Percentiles rank a stretch among this genome's conserved stretches.
phyloP scores from a whole-genome alignment of 2,888 invertebrate species.

The Eupeodes luniger region DNA sequence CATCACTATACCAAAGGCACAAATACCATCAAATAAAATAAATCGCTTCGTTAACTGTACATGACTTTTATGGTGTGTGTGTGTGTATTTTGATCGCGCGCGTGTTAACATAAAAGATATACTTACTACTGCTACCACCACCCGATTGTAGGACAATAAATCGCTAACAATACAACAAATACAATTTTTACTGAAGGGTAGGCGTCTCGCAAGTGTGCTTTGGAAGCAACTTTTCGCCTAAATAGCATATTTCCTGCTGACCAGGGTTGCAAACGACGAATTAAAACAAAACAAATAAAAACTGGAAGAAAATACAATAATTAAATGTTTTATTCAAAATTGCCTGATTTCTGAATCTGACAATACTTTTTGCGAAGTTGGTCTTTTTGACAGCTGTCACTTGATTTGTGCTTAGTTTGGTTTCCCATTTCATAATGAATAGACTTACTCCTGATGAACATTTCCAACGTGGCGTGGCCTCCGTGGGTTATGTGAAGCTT shows the following conservation, averaged over 20 bases:
- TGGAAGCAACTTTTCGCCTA: slow-evolving; percentile 60
- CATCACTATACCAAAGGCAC: not conserved
- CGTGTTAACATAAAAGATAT: not conserved
- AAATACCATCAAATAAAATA: not conserved
- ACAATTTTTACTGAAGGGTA: slow-evolving; percentile 59
- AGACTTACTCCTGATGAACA: too few species aligned
- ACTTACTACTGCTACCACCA: not conserved
- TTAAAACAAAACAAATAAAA: too few species aligned
- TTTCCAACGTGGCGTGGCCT: too few species aligned
- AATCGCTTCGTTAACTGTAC: slow-evolving; percentile 60
- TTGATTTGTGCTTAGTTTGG: too few species aligned
- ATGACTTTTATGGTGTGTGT: slow-evolving; percentile 24
- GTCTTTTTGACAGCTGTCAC: too few species aligned
- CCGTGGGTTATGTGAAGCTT: too few species aligned
- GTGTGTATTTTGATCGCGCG: slow-evolving; percentile 27
- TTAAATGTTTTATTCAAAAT: too few species aligned
- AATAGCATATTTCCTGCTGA: slow-evolving; percentile 69
- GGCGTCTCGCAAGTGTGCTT: slow-evolving; percentile 57
- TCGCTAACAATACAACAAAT: slow-evolving; percentile 39
- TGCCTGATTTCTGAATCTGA: too few species aligned
- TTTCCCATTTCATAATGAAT: too few species aligned
- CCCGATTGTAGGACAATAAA: slow-evolving; percentile 50
- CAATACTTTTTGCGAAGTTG: too few species aligned
- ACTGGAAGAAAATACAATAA: too few species aligned
- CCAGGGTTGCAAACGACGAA: not conserved